Evolutionary conservation across 2,113 vertebrate species (phyloP), one percentile per base, ranked within the genome.

Genomic region (Chelonoidis abingdonii): DNA sequence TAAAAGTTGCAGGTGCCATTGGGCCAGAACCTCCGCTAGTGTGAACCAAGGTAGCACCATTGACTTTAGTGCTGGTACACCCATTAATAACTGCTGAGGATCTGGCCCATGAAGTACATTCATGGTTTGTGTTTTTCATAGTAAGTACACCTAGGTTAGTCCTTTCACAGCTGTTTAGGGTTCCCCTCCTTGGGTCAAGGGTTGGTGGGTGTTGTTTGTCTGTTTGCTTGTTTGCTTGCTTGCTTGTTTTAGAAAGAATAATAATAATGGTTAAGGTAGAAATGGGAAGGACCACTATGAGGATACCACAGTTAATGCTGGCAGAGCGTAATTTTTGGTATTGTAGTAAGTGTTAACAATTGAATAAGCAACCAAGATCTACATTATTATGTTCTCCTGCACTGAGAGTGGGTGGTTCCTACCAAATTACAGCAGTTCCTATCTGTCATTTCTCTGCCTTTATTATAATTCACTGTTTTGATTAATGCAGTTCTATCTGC

Each of bases 51-150:
- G 13, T 2, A 82, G 6, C 2, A 5, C 65, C 27, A 87, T 12
- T 41, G 44, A 75, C 1, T 2, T 44, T 44, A 49, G 0, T 24
- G 52, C 5, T 11, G 5, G 59, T 62, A 80, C 59, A 79, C 1
- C 12, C 29, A 49, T 83, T 65, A 44, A 78, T 14, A 87, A 2
- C 3, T 75, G 12, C 1, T 4, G 9, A 57, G 5, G 8, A 2
- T 22, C 29, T 84, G 10, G 7, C 6, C 11, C 27, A 5, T 54
- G 29, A 4, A 75, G 3, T 57, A 5, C 3, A 2, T 62, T 21
- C 5, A 6, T 2, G 13, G 19, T 72, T 13, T 47, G 17, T 8
- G 44, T 14, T 54, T 31, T 50, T 12, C 29, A 41, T 86, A 86
- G 49, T 44, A 59, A 10, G 2, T 31, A 88, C 10, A 44, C 1